Evolutionary conservation across 2,888 invertebrate species (phyloP), one percentile per base, ranked within the genome.

Genomic region (Rotaria magnacalcarata): DNA sequence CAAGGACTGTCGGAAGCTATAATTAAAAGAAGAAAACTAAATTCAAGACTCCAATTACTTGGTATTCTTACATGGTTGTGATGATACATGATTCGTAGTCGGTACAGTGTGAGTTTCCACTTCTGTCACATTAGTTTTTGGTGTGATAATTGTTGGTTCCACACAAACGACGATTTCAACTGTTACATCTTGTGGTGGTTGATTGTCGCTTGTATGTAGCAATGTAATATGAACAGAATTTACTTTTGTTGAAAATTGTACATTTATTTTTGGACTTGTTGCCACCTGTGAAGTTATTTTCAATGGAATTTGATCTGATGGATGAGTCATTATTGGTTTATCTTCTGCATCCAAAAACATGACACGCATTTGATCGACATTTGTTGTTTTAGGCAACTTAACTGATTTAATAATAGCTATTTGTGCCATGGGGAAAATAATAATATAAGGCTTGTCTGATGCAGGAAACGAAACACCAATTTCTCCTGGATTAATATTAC

Each of bases 181-280:
- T 14, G 80, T 80, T 24, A 80, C 80, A 80, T n/a, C 47, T 47
- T n/a, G 2, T 6, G 80, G 80, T n/a, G 80, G 80, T 80, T 47
- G 47, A 47, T 47, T 47, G 24, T 47, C 14, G 2, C 24, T 47
- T 14, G 47, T 47, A 4, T 24, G 43, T 11, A n/a, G 0, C 24
- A 80, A n/a, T 4, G 80, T 80, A 47, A 80, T 47, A 80, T 80
- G 80, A 43, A 80, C 80, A 21, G 80, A 47, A 47, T 24, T 47
- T 8, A n/a, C 47, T 43, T 80, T 80, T 41, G 16, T 24, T 24
- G 2, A 6, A 11, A 47, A 16, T 10, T 80, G 3, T 0, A 47
- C 14, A n/a, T 47, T 43, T 3, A 80, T n/a, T 14, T 5, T 21
- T 3, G 80, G 80, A 47, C 3, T 11, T 3, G 6, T 47, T n/a